Base-by-base conservation (phyloP, 2,888 invertebrate genomes). In the Athripsodes cinereus region DNA sequence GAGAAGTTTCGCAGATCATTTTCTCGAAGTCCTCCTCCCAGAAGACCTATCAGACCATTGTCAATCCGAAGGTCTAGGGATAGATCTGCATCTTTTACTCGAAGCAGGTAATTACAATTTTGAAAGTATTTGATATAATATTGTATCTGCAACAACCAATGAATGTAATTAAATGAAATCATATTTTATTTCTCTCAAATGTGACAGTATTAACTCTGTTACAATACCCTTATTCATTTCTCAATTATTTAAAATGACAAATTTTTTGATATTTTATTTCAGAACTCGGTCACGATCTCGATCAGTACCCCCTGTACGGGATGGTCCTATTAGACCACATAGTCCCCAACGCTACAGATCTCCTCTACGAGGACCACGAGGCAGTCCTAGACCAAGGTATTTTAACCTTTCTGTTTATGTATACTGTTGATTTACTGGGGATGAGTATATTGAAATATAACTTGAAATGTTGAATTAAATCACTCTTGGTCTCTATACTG, bases 331-430 rank as follows among this genome's bases (percentile, higher is more conserved):
- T 1, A 74, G 81, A 0, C 76, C 81, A n/a, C 73, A 76, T 2
- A 73, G 73, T 65, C 74, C 74, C 20, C 69, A 71, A 62, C 75
- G 80, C 48, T 80, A 75, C 70, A 74, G 80, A 54, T 77, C 81
- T 19, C 80, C 80, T 57, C 65, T 73, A 60, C 72, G 75, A 64
- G 73, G 44, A 20, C 47, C 57, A 16, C 47, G 53, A 40, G 53
- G 35, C 35, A 52, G 51, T 48, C 55, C 59, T 1, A 55, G 59
- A 60, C 70, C 71, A 68, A 72, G 72, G 74, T 72, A 53, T n/a
- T 51, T 46, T 20, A 13, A 49, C 16, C 13, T 19, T 3, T 19
- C 10, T 31, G 6, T 6, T 16, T 10, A 20, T 20, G 19, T 19
- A 19, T 47, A 19, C 18, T 19, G n/a, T 47, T 47, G 18, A 47